Evolutionary conservation across 2,888 invertebrate genomes (phyloP), one percentile per base, ranked within the genome.

Genomic region (Anthophora plumipes): DNA sequence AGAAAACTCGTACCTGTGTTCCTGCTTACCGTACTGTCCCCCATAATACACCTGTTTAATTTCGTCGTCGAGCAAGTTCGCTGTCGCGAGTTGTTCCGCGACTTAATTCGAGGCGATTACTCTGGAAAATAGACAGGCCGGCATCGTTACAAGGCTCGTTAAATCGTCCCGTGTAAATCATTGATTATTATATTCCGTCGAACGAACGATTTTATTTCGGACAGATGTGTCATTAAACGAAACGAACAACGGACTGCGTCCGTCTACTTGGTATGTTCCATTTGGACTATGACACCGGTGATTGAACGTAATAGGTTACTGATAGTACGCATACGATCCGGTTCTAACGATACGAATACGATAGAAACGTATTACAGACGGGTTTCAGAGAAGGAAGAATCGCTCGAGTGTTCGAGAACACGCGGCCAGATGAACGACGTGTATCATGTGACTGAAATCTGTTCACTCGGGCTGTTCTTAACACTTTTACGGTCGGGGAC

Each of bases 31-130:
- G 67, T 25, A 67, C 63, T 60, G 59, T 54, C 41, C 20, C 25
- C 52, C 52, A 37, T 64, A 66, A 66, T 48, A 60, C 59, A 78
- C 79, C 70, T 54, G 59, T 78, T 79, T 79, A 70, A 78, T 78
- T 79, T 70, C 64, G 64, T 41, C 17, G 43, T 12, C 20, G 46
- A 25, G 52, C 74, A 79, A 79, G 79, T 79, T 60, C 41, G 31
- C 41, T 78, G 80, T 71, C 70, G 46, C 54, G 39, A 59, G 25
- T 63, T 25, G 37, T 57, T 31, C 64, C 14, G 55, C 54, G 48
- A 59, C 64, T 64, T 69, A 72, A 79, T 73, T 69, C 80, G 48
- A 64, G 79, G 22, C 80, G 68, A 79, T 80, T 80, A 79, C 80
- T 52, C 50, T 60, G 64, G 48, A 69, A 64, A 79, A 80, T 69